Base-by-base conservation (phyloP, 2,797 vertebrate species). In the Periophthalmus magnuspinnatus region DNA sequence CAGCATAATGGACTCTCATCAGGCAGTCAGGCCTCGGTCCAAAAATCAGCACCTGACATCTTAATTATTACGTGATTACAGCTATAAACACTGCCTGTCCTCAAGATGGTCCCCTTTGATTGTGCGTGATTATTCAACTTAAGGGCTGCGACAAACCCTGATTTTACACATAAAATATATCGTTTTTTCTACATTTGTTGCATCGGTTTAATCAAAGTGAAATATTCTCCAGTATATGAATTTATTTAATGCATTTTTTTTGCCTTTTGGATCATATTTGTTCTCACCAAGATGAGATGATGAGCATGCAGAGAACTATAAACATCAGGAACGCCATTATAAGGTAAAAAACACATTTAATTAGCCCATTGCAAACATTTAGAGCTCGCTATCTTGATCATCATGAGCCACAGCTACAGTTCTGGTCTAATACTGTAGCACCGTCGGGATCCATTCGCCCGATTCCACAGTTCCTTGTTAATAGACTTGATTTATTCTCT, bases 401-500 rank as follows among this genome's bases (percentile, higher is more conserved):
- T 32, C 36, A 22, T n/a, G 14, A 60, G 21, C 54, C 62, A 60
- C 17, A 60, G 5, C 3, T 47, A 24, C 36, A 10, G 48, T 69
- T 28, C 28, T 28, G 28, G 28, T 28, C 54, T 68, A 82, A 85
- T 67, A 79, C 67, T 69, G 55, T 88, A 91, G 89, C 91, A 92
- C 89, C 93, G 91, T 86, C 69, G 78, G 73, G 86, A 82, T 86
- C 70, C 83, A 82, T 82, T 82, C 78, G 73, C 80, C 76, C 55
- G 47, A 77, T 77, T 83, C 77, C 45, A 81, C 61, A 10, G 69
- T 80, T 89, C 77, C 78, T 76, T 84, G 84, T 91, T 68, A 67
- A 76, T 82, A 67, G 78, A 74, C 83, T 74, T 81, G 84, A 79
- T 87, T 89, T 76, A 50, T 82, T 86, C 75, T 85, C 81, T 83